Conservation (phyloP, 1,140 invertebrate species). For the Diachasmimorpha longicaudata region DNA sequence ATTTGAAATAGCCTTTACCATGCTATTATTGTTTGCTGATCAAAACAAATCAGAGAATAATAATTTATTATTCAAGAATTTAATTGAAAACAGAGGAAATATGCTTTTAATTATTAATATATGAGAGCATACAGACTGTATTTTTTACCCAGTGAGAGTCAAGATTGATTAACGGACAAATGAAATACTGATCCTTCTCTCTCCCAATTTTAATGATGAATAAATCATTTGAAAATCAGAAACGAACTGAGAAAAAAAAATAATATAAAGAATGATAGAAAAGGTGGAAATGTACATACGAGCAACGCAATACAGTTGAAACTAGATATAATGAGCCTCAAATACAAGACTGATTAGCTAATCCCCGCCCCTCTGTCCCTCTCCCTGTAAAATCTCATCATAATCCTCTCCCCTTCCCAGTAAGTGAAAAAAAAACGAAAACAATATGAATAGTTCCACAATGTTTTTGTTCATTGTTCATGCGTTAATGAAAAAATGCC, state of each 20-base stretch:
- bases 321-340: slow-evolving; percentile 61
- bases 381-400: slow-evolving; percentile 55
- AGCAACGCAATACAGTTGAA: slow-evolving; percentile 51
- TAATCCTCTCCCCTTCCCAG: slow-evolving; percentile 34
- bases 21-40: neutral
- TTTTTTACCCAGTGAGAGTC: slow-evolving; percentile 50
- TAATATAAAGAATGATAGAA: neutral
- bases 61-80: neutral
- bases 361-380: slow-evolving; percentile 30
- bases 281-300: slow-evolving; percentile 31
- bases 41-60: neutral
- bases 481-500: slow-evolving; percentile 24
- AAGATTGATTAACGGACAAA: slow-evolving; percentile 47
- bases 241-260: slow-evolving; percentile 27
- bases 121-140: slow-evolving; percentile 59
- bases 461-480: slow-evolving; percentile 32
- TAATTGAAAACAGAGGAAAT: slow-evolving; percentile 6
- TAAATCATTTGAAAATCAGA: slow-evolving; percentile 22
- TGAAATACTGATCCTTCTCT: neutral
- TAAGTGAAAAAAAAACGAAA: slow-evolving; percentile 48
- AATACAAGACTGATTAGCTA: slow-evolving; percentile 64
- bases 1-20: neutral
- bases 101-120: slow-evolving; percentile 45
- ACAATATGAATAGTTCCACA: slow-evolving; percentile 55
- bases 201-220: neutral